Conservation (phyloP, 2,888 invertebrate genomes). For the Cyclophora albipunctata region DNA sequence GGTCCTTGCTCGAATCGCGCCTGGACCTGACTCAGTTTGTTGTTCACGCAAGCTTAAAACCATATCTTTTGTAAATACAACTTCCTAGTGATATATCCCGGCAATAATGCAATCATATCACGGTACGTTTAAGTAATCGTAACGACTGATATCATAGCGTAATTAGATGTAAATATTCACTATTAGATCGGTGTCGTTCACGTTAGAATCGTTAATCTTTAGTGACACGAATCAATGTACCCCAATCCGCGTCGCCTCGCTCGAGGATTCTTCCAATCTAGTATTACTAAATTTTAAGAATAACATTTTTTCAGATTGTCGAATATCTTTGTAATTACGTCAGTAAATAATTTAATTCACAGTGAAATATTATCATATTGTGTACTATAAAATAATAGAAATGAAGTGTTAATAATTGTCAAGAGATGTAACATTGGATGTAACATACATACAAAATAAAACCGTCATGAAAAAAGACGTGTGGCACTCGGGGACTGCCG, state of each 20-base stretch:
- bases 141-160: conserved; percentile 50
- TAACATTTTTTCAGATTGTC: conserved; percentile 34
- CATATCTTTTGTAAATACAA: conserved; percentile 50
- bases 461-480: no score
- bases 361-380: no score
- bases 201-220: conserved; percentile 30
- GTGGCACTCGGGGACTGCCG: no score
- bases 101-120: conserved; percentile 68
- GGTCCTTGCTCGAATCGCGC: no score
- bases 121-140: conserved; percentile 39
- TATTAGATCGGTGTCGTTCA: conserved; percentile 21
- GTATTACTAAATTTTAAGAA: conserved; percentile 28
- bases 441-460: no score
- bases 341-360: conserved; percentile 2
- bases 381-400: no score
- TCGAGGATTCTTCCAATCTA: conserved; percentile 33
- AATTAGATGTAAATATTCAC: conserved; percentile 19
- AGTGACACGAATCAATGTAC: conserved; percentile 40
- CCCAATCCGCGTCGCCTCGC: conserved; percentile 24
- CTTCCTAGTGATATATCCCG: conserved; percentile 56
- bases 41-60: conserved; percentile 26
- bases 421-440: no score
- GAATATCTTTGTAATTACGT: conserved; percentile 40
- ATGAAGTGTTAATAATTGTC: no score
- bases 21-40: conserved; percentile 15